These are phyloP conservation scores for Tinea trinotella DNA, from an alignment of 2,888 invertebrate genomes.

Conservation along the genomic window DNA sequence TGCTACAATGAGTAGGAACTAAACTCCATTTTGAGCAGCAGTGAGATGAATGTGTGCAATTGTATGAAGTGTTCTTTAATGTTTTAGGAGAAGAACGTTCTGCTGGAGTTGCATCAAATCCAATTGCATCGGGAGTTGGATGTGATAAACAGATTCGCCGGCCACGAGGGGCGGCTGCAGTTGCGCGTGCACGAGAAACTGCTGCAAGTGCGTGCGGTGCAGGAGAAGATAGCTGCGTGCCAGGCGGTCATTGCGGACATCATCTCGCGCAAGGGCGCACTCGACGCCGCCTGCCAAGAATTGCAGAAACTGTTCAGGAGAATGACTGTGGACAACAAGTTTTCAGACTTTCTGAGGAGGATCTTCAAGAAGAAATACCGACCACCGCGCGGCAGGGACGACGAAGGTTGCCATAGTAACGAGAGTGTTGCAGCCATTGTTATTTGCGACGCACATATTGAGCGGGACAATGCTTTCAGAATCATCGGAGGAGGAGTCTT, in stretches of 20 bases:
- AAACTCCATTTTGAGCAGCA: too few species aligned
- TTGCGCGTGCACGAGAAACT: conserved; percentile 71
- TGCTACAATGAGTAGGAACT: too few species aligned
- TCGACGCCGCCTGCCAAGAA: conserved; percentile 40
- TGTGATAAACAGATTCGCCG: conserved; percentile 81
- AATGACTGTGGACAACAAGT: conserved; percentile 79
- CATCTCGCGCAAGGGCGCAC: conserved; percentile 40
- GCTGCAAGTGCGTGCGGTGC: conserved; percentile 60
- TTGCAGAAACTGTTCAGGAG: conserved; percentile 70
- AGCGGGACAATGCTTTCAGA: too few species aligned
- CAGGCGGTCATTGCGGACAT: conserved; percentile 61
- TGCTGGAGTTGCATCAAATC: conserved; percentile 76
- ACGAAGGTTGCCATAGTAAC: conserved; percentile 28
- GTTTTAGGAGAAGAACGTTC: conserved; percentile 55
- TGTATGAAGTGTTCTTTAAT: too few species aligned
- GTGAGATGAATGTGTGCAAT: neutral
- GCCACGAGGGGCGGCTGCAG: conserved; percentile 75
- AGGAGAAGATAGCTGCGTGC: conserved; percentile 39
- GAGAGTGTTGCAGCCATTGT: neutral
- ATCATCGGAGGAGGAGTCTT: conserved; percentile 45
- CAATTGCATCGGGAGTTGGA: conserved; percentile 82
- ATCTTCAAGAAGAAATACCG: conserved; percentile 90
- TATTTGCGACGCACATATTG: neutral
- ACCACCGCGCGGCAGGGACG: conserved; percentile 73
- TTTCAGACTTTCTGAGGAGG: conserved; percentile 81